Percentiles rank a stretch among this genome's conserved stretches.
Conservation (phyloP, 1,140 invertebrate genomes). For the Eumeta japonica region DNA sequence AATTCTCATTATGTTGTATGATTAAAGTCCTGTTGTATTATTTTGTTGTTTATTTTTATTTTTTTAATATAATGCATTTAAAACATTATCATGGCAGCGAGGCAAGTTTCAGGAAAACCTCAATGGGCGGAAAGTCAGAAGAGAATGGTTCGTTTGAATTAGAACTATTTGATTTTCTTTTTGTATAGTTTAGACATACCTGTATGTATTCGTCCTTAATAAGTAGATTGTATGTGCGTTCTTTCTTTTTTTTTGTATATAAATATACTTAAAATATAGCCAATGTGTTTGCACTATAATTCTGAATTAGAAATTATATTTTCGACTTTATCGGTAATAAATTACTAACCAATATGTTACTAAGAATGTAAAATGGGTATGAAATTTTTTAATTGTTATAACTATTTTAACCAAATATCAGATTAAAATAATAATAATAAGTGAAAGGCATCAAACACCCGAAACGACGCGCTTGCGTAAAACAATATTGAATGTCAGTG, state of each 20-base stretch:
- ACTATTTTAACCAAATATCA: too few relatives aligned
- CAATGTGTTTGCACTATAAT: neutral
- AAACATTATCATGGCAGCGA: constrained; percentile 47
- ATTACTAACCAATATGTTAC: too few relatives aligned
- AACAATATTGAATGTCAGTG: too few relatives aligned
- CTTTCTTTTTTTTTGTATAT: neutral
- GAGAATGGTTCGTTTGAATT: constrained; percentile 40
- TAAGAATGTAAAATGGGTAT: too few relatives aligned
- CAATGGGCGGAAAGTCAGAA: constrained; percentile 51
- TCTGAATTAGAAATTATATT: constrained; percentile 7
- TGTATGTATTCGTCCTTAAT: too few relatives aligned
- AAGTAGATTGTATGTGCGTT: too few relatives aligned
- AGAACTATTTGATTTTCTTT: constrained; percentile 7
- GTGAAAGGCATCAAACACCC: too few relatives aligned
- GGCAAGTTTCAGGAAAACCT: constrained; percentile 45
- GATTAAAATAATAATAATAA: too few relatives aligned
- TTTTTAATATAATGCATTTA: constrained; percentile 19
- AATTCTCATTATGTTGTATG: constrained; percentile 30
- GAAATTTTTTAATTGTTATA: too few relatives aligned
- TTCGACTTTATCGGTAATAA: constrained; percentile 7
- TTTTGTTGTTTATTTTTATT: constrained; percentile 17
- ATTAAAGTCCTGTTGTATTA: constrained; percentile 39
- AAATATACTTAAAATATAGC: neutral
- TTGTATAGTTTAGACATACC: constrained; percentile 9
- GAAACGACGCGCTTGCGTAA: too few relatives aligned